Evolutionary conservation across 1,140 invertebrate species (phyloP), one percentile per base, ranked within the genome.

Genomic region (Araneus ventricosus): DNA sequence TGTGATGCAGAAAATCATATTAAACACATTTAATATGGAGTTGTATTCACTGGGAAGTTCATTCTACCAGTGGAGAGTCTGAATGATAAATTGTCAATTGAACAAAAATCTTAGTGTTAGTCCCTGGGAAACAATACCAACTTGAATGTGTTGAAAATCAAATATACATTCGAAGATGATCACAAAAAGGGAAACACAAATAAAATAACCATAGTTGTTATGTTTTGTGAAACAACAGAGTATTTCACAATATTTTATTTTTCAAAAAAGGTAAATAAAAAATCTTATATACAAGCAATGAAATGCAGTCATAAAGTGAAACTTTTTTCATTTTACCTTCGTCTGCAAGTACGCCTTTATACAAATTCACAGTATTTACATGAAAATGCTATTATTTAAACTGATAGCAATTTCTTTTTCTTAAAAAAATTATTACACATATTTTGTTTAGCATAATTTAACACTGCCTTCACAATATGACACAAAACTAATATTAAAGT

Each of bases 311-410:
- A 92, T 92, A 92, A 92, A 92, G 91, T 92, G 85, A 85, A 90
- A 92, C 45, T 87, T 92, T 86, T 85, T 92, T 79, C 91, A 92
- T 87, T 87, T 92, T 92, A 87, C 39, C 91, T 92, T 92, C 57
- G 27, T 79, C 91, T 92, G 84, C 91, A 87, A 87, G 85, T 57
- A 87, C 67, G 34, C 91, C 70, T 92, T 92, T 87, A 75, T 92
- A 92, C 91, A 92, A 92, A 92, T 92, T 92, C 91, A 92, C 91
- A 92, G n/a, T 92, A 92, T 92, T n/a, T 92, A 92, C 91, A 92
- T 86, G 84, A 87, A 92, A 92, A 70, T 92, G 91, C 91, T 87
- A 92, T 87, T 75, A 87, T 79, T 57, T n/a, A 39, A 79, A 79
- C 67, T 88, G 39, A 90, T 90, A 90, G 88, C 88, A 90, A 79